A percentile compares a stretch with the other conserved stretches of the same genome.
These are phyloP conservation scores for Oryzias dopingdopingensis DNA, from an alignment of 2,797 vertebrate genomes.

Conservation along the genomic window DNA sequence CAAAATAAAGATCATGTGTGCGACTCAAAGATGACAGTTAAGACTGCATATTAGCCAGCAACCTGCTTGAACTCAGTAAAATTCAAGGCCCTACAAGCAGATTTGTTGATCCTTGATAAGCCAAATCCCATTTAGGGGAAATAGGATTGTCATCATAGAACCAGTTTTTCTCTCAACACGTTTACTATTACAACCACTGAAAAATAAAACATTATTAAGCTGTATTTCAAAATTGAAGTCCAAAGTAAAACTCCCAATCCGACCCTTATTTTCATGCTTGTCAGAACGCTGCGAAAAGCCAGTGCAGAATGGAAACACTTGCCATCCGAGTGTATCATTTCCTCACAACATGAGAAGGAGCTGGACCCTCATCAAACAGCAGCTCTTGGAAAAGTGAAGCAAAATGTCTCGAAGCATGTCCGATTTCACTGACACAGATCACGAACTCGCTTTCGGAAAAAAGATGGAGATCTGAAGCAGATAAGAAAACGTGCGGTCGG, in stretches of 20 bases:
- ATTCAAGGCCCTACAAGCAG: conserved; percentile 17
- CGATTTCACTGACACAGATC: conserved; percentile 47
- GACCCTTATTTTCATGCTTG: conserved; percentile 46
- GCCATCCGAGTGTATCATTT: conserved; percentile 19
- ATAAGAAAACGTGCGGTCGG: conserved; percentile 10
- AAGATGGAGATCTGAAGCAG: conserved; percentile 17
- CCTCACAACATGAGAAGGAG: conserved; percentile 40
- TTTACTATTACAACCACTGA: conserved; percentile 35
- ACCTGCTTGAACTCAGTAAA: conserved; percentile 18
- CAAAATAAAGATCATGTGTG: conserved; percentile 46
- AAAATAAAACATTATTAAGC: conserved; percentile 36
- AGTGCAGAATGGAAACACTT: conserved; percentile 46
- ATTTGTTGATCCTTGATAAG: conserved; percentile 32
- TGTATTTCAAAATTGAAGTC: conserved; percentile 24
- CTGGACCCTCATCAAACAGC: conserved; percentile 53
- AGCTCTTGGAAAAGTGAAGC: conserved; percentile 36
- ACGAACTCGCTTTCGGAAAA: conserved; percentile 15
- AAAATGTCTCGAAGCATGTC: conserved; percentile 47
- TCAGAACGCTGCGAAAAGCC: conserved; percentile 37
- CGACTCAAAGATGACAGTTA: conserved; percentile 29
- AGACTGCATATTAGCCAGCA: conserved; percentile 32
- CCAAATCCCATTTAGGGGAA: conserved; percentile 40
- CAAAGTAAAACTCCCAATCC: conserved; percentile 32
- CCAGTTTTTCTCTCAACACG: conserved; percentile 24
- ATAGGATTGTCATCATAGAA: conserved; percentile 27